Evolutionary conservation across 2,113 vertebrate genomes (phyloP), one percentile per base, ranked within the genome.

Genomic region (Tricholaema leucomelas): DNA sequence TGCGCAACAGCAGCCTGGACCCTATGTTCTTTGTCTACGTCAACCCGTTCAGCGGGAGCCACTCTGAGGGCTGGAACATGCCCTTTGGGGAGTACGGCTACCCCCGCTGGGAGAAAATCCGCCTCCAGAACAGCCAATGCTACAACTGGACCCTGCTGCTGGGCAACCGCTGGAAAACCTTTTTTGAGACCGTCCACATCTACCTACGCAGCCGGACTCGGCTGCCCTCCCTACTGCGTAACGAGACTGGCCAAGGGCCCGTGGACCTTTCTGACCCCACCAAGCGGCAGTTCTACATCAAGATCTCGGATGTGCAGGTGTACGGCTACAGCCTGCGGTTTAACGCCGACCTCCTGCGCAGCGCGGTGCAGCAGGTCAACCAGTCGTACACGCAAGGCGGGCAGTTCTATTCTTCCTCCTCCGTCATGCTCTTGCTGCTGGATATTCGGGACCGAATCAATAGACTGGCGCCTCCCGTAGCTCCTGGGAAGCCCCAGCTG

Each of bases 41-140:
- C 85, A 99, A 99, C 96, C 99, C 99, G 0, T 99, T 99, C 96
- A 99, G 99, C 1, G 99, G 99, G 48, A 99, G 99, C 96, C 99
- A 99, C 97, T 99, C 99, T 0, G 99, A 99, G 95, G 99, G 99
- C 69, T 99, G 99, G 99, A 99, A 99, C 95, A 99, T 99, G 99
- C 99, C 99, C 15, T 99, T 99, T 2, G 99, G 99, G 5, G 99
- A 99, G 77, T 99, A 99, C 1, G 99, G 99, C 70, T 99, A 99
- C 95, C 99, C 99, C 0, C 98, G 99, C 35, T 99, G 99, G 99
- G 99, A 99, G 97, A 99, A 99, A 96, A 97, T 98, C 48, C 98
- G 99, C 28, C 98, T 99, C 92, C 99, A 99, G 88, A 99, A 99
- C 97, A 98, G 99, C 52, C 99, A 99, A 95, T 99, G 99, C 97